Conservation (phyloP, 2,797 vertebrate genomes). For the Sebastiscus tertius region DNA sequence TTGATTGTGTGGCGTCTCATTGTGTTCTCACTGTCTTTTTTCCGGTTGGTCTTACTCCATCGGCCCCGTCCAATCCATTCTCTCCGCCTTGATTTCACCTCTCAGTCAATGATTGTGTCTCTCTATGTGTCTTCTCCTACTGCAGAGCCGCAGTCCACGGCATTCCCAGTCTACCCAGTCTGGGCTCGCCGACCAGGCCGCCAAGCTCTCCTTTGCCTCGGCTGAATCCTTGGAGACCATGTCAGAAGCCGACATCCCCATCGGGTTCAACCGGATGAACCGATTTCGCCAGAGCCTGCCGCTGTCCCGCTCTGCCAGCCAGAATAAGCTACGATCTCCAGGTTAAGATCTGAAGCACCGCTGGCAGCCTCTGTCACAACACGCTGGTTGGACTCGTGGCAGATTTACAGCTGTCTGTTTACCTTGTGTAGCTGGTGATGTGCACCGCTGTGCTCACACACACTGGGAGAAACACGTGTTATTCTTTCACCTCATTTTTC, state of each 20-base stretch:
- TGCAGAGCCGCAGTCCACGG: constrained; percentile 94
- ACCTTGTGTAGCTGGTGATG: neutral
- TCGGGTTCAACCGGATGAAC: constrained; percentile 98
- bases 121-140: constrained; percentile 30
- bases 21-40: constrained; percentile 53
- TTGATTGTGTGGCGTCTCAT: constrained; percentile 62
- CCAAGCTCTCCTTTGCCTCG: constrained; percentile 96
- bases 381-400: constrained; percentile 4
- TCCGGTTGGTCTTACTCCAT: constrained; percentile 47
- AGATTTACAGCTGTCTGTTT: constrained; percentile 37
- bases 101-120: constrained; percentile 35
- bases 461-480: neutral
- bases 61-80: constrained; percentile 60
- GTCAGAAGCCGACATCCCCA: constrained; percentile 96
- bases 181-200: constrained; percentile 95
- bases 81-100: constrained; percentile 49
- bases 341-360: constrained; percentile 79
- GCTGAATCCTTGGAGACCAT: constrained; percentile 98
- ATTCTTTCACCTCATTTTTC: constrained; percentile 2
- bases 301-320: constrained; percentile 95
- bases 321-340: constrained; percentile 97
- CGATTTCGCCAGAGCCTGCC: constrained; percentile 97
- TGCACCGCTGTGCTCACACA: neutral
- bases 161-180: constrained; percentile 97
- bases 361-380: constrained; percentile 28